Base-by-base conservation (phyloP, 2,113 vertebrate species). In the Microtus ochrogaster region DNA sequence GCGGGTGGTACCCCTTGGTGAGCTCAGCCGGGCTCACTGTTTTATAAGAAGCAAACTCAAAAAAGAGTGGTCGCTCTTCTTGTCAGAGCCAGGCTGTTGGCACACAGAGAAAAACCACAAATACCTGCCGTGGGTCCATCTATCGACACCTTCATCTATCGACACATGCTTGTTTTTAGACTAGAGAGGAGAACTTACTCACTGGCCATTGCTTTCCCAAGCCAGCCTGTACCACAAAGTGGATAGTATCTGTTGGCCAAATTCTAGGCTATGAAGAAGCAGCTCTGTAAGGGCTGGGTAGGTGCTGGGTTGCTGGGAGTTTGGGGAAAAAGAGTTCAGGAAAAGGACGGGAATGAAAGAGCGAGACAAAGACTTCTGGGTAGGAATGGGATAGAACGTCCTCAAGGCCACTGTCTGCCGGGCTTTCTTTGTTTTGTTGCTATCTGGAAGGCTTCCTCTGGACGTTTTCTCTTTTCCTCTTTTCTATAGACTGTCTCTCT, bases 31-130 rank as follows among this genome's bases (percentile, higher is more conserved):
- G 47, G 13, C 72, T 49, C 68, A 78, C 19, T 96, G 90, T 91
- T 96, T 94, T 92, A 90, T 47, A 93, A 93, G 76, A 39, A 47
- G n/a, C 77, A 90, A 73, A 72, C 84, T 94, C 84, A 92, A 47
- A 55, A 63, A 92, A 76, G 85, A 96, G 79, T 0, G 63, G n/a
- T 7, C 10, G 33, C 74, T 88, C 68, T 39, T 86, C 72, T 5
- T 26, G 13, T 26, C 79, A 91, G 68, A 89, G 76, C 41, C 22
- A 78, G 68, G 39, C 44, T 55, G 28, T 81, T 52, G 89, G 63
- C 12, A 24, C 44, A 85, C 22, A n/a, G 91, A 33, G 3, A 70
- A 78, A 65, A 63, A 49, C 1, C 36, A 7, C 19, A 3, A 44
- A 9, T 7, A 61, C n/a, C 95, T 44, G 19, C 39, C 3, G 12